phyloP scores from a whole-genome alignment of 2,888 invertebrate species.

The Oscheius sp. region DNA sequence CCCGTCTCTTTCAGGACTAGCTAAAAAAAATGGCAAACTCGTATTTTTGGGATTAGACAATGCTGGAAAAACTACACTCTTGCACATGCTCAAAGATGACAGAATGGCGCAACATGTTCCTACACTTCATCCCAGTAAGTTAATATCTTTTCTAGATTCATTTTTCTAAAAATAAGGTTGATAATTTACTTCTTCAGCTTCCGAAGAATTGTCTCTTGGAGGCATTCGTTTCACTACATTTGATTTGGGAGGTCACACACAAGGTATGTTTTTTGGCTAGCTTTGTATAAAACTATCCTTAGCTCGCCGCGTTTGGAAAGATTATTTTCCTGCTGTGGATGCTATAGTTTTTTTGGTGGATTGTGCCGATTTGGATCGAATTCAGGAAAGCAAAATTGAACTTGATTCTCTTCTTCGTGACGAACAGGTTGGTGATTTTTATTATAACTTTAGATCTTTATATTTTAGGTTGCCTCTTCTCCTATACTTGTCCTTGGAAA shows the following conservation, averaged over 20 bases:
- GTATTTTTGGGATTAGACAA: constrained; percentile 98
- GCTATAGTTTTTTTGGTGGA: constrained; percentile 98
- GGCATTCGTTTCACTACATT: constrained; percentile 99
- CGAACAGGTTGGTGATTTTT: constrained; percentile 59
- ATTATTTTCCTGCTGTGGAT: constrained; percentile 99
- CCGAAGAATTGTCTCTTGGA: constrained; percentile 97
- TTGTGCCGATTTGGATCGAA: constrained; percentile 88
- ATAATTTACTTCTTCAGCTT: constrained; percentile 77
- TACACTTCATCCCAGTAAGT: constrained; percentile 95
- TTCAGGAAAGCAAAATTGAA: constrained; percentile 79
- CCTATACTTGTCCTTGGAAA: constrained; percentile 97
- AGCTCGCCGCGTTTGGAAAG: constrained; percentile 98
- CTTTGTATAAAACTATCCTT: too few relatives aligned
- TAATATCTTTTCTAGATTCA: not conserved
- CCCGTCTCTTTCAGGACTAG: constrained; percentile 81
- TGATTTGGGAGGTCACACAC: constrained; percentile 97
- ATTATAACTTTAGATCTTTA: not conserved
- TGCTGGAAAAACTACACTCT: constrained; percentile 98
- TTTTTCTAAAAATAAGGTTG: too few relatives aligned
- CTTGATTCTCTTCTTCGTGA: constrained; percentile 71
- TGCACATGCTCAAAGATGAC: constrained; percentile 99
- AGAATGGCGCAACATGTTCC: constrained; percentile 99
- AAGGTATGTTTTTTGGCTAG: too few relatives aligned
- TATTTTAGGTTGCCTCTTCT: constrained; percentile 86
- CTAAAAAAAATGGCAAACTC: constrained; percentile 98